Percentiles rank a stretch among this genome's conserved stretches.
Conservation (phyloP, 2,888 invertebrate species). For the Vannuccia rotundouncinata region DNA sequence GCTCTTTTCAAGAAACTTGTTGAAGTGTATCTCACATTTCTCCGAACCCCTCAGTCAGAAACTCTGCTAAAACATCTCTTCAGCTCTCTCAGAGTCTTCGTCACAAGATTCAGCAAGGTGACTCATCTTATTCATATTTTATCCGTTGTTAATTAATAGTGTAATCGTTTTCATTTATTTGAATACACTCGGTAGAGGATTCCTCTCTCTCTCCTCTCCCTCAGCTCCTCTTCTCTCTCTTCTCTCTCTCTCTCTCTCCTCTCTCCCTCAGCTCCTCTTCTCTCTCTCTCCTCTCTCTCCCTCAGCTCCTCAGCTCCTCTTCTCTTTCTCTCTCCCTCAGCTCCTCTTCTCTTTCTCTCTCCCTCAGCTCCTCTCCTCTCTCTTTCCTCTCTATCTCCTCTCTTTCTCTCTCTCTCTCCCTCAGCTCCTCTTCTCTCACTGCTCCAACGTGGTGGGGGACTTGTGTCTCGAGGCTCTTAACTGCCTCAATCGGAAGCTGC, state of each 20-base stretch:
- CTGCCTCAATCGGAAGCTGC: slow-evolving; percentile 77
- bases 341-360: too few species aligned
- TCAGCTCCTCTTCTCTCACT: slow-evolving; percentile 32
- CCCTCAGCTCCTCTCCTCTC: too few species aligned
- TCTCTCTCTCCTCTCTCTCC: too few species aligned
- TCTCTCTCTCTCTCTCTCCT: too few species aligned
- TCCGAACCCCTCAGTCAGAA: slow-evolving; percentile 83
- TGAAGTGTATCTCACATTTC: slow-evolving; percentile 74
- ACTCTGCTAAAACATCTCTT: slow-evolving; percentile 80
- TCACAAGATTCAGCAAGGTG: slow-evolving; percentile 64
- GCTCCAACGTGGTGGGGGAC: slow-evolving; percentile 9
- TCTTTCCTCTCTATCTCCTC: too few species aligned
- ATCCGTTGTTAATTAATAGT: neutral
- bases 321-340: too few species aligned
- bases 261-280: too few species aligned
- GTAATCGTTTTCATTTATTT: neutral
- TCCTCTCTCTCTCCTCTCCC: too few species aligned
- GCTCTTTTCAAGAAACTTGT: slow-evolving; percentile 73
- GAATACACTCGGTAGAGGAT: neutral
- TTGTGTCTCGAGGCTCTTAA: slow-evolving; percentile 59
- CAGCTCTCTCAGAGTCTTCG: slow-evolving; percentile 80
- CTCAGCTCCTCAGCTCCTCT: too few species aligned
- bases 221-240: too few species aligned
- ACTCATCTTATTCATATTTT: neutral
- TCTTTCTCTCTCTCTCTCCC: too few species aligned